Evolutionary conservation across 1,140 invertebrate genomes (phyloP).

Genomic region (Drosophila auraria): DNA sequence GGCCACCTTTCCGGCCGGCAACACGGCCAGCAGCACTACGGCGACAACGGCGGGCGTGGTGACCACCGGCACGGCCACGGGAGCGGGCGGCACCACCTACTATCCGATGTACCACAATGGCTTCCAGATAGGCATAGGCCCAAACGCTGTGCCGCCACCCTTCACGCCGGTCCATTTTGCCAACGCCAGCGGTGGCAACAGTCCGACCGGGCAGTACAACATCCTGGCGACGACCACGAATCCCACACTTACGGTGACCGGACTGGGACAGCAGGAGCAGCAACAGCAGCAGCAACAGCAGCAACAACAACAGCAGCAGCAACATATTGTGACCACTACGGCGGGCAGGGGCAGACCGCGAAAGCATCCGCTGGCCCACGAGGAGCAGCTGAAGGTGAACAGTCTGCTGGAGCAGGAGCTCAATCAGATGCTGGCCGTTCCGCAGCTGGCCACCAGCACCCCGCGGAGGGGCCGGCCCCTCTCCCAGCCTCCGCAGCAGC

Average conservation of each 20-base stretch:
- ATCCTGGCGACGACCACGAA: conserved; percentile 56
- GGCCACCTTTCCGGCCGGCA: conserved; percentile 71
- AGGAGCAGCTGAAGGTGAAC: conserved; percentile 74
- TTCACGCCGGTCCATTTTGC: conserved; percentile 82
- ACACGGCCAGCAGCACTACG: conserved; percentile 45
- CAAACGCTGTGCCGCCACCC: conserved; percentile 79
- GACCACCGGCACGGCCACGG: conserved; percentile 4
- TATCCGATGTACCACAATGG: conserved; percentile 85
- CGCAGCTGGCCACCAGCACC: conserved; percentile 44
- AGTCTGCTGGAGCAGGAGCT: conserved; percentile 79
- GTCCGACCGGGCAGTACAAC: conserved; percentile 72
- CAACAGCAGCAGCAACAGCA: conserved; percentile 49
- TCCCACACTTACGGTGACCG: conserved; percentile 55
- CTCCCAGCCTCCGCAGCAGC: conserved; percentile 34
- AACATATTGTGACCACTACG: conserved; percentile 53
- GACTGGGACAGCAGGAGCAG: conserved; percentile 43
- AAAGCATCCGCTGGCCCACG: conserved; percentile 50
- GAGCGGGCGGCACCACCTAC: conserved; percentile 51
- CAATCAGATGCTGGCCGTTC: conserved; percentile 77
- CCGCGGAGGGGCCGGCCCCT: conserved; percentile 51
- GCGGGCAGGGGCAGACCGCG: conserved; percentile 77
- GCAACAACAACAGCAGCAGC: conserved; percentile 34
- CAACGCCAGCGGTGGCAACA: conserved; percentile 62
- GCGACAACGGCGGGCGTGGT: conserved; percentile 30
- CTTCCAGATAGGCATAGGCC: conserved; percentile 80